phyloP scores from a whole-genome alignment of 35 echinoderm and acorn worm genomes.

The Strongylocentrotus purpuratus region DNA sequence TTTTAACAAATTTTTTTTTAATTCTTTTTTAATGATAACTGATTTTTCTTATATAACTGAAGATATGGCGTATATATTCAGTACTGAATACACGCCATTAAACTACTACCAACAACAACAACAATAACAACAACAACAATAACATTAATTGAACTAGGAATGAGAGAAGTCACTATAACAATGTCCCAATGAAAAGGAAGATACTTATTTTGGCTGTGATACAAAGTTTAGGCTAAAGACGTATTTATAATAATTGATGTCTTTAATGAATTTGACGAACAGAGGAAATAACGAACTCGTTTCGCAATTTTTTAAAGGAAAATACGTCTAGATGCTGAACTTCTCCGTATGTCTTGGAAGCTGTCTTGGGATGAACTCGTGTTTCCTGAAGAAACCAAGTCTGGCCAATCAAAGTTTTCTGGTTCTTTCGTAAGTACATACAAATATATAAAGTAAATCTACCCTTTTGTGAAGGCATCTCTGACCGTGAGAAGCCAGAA shows the following conservation, averaged over 20 bases:
- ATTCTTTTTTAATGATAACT: too few species aligned
- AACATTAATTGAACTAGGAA: too few species aligned
- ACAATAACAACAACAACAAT: too few species aligned
- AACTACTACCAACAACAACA: too few species aligned
- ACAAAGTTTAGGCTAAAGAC: too few species aligned
- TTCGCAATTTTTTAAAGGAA: slow-evolving; percentile 18
- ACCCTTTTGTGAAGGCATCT: neutral
- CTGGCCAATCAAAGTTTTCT: slow-evolving; percentile 38
- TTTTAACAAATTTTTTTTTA: too few species aligned
- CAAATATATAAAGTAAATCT: neutral
- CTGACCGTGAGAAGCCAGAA: neutral
- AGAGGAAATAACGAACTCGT: neutral
- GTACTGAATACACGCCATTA: too few species aligned
- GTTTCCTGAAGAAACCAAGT: slow-evolving; percentile 44
- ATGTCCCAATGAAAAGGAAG: too few species aligned
- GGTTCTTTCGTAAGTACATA: slow-evolving; percentile 30
- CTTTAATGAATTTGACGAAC: neutral
- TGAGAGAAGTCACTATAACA: too few species aligned
- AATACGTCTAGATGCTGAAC: slow-evolving; percentile 56
- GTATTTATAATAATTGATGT: neutral
- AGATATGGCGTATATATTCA: too few species aligned
- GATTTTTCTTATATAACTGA: too few species aligned
- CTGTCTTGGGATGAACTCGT: slow-evolving; percentile 35
- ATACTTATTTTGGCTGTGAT: too few species aligned
- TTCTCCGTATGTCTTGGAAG: slow-evolving; percentile 35